Evolutionary conservation across 1,140 invertebrate species (phyloP), one percentile per base, ranked within the genome.

Genomic region (Brachionus plicatilis): DNA sequence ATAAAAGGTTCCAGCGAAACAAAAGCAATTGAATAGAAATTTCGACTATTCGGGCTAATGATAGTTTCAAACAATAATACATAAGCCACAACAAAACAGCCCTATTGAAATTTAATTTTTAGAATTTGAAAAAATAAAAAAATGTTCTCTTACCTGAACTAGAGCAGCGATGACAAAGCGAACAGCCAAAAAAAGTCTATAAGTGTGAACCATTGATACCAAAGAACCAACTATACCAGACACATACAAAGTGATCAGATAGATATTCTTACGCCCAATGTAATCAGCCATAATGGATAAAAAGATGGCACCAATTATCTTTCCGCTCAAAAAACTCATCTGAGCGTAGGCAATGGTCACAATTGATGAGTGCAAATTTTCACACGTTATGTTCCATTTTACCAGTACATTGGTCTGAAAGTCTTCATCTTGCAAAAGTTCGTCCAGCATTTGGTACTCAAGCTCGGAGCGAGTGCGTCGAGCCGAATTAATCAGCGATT

Each of bases 251-350:
- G 79, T 82, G 11, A 29, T 47, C 14, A 82, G 27, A 82, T 82
- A 82, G 3, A 82, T 68, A 27, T 60, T 60, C 9, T 82, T 82
- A 6, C 79, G 50, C 1, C 79, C 79, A 12, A 82, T 5, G 20
- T 82, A 82, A 68, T 82, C 79, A 27, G 79, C 79, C 24, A 82
- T 29, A 24, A 82, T 82, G 6, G 79, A 82, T 14, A 60, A 82
- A 47, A 82, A 82, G 24, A 82, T 82, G 14, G 56, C 79, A 41
- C 79, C 79, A 68, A 82, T 65, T 82, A 82, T 82, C 45, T 65
- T 68, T 24, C 79, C 79, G 27, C 79, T 82, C 53, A 82, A 82
- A 82, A 65, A 82, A 24, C 37, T 82, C 79, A 82, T 82, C 41
- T 82, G 79, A 45, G 79, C 79, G n/a, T 82, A 82, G 2, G 79